Base-by-base conservation (phyloP, 30 jellyfish, hydroid and myxozoan species). In the Turritopsis dohrnii region DNA sequence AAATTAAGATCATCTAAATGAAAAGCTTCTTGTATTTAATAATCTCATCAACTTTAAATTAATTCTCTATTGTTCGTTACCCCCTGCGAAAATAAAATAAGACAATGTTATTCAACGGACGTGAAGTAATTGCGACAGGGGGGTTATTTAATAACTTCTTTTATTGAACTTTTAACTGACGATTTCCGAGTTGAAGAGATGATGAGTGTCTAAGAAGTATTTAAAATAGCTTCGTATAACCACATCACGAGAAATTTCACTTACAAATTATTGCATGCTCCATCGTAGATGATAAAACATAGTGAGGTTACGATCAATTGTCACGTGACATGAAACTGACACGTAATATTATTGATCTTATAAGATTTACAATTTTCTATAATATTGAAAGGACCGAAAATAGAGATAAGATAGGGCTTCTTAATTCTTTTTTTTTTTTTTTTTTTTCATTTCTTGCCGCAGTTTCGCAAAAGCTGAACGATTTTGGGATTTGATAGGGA, bases 21-120 rank as follows among this genome's bases (percentile, higher is more conserved):
- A 41, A 41, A 5, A 41, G 13, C 13, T 13, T 41, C 9, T 41
- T 41, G 60, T 41, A 41, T 41, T 41, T 13, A 41, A 41, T 41
- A 41, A 41, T 41, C 60, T 41, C 60, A 41, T 41, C 60, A 41
- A 41, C 60, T 41, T 41, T 41, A 41, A 3, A 41, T 3, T 13
- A 41, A 13, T 69, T 69, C 77, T 9, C 22, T 69, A 69, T 27
- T 69, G 31, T 69, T n/a, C 77, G 16, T 16, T n/a, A 69, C 77
- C 77, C 77, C 77, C 77, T n/a, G 28, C 22, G 28, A 69, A 69
- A 69, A n/a, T n/a, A 69, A 69, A 23, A 69, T 27, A 69, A n/a
- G 77, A n/a, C 28, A 27, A 69, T n/a, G 77, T 69, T 69, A 69
- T 69, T 69, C 31, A 69, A 23, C 77, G 77, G 77, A 69, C 30